Percentiles rank a stretch among this genome's conserved stretches.
phyloP scores from a whole-genome alignment of 2,113 vertebrate genomes.

The Elephas maximus region DNA sequence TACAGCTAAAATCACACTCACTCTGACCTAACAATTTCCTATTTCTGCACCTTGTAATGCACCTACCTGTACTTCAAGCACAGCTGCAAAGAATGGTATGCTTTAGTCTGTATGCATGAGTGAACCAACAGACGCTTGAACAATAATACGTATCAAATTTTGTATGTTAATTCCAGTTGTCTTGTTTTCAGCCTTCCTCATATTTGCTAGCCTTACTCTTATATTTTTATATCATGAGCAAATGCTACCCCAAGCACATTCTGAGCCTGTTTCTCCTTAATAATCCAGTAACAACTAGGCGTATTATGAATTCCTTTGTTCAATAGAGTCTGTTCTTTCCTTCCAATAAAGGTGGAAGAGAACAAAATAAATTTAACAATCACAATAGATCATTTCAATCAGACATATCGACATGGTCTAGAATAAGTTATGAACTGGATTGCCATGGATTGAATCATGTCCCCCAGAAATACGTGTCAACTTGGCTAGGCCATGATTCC shows the following conservation, averaged over 20 bases:
- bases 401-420: neutral
- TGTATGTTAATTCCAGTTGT: neutral
- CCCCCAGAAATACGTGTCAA: too few species aligned
- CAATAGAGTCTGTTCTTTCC: rapidly evolving
- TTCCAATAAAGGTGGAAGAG: neutral
- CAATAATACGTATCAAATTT: neutral
- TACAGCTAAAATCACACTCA: rapidly evolving
- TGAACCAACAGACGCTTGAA: neutral
- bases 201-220: neutral
- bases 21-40: neutral
- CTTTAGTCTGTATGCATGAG: rapidly evolving
- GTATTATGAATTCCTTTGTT: neutral
- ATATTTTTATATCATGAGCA: neutral
- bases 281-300: neutral
- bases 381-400: neutral
- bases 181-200: neutral
- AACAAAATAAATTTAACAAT: neutral
- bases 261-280: neutral
- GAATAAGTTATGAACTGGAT: neutral
- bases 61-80: neutral
- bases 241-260: rapidly evolving
- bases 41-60: rapidly evolving
- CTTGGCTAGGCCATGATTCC: too few species aligned
- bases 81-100: neutral
- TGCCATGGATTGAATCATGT: too few species aligned